Evolutionary conservation across 2,113 vertebrate species (phyloP), one percentile per base, ranked within the genome.

Genomic region (Trichomycterus rosablanca): DNA sequence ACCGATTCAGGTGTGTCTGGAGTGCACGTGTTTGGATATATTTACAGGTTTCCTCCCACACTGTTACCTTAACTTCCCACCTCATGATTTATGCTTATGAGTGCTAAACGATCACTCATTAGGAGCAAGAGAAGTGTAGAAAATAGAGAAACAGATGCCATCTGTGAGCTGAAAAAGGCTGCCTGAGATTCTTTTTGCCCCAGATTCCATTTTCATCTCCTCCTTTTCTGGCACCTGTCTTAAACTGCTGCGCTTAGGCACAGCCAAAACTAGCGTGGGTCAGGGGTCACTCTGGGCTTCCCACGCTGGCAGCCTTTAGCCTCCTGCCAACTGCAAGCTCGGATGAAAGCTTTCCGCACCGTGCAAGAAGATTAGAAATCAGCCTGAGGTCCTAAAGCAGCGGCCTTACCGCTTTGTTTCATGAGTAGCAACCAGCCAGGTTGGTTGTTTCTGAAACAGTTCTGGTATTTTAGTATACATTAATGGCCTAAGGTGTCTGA

Each of bases 281-380:
- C 68, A 74, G 73, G 73, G 79, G 80, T 83, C 75, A 76, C 53
- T 24, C 66, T 68, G 74, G 74, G 49, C 80, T 83, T 84, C 82
- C 75, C 77, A 78, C 78, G 73, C 72, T 30, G 63, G 72, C 73
- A 78, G 79, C 76, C 76, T 83, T 84, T 82, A 86, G 74, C 81
- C 72, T 78, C 77, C 78, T 76, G 77, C 78, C 75, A 76, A 74
- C 69, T 73, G 83, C 74, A 77, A 68, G 73, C 73, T 80, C 67
- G 58, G 72, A 67, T 51, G 30, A 37, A 73, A 70, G 74, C 12
- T 48, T 53, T 28, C n/a, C 5, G 26, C 30, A 26, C 15, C 7
- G 58, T 74, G 75, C 70, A 52, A 63, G 58, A 30, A 74, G 81
- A 82, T 84, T 80, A 83, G 53, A 73, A 72, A 65, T 67, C 45